Evolutionary conservation across 2,113 vertebrate genomes (phyloP), one percentile per base, ranked within the genome.

Genomic region (Dascyllus trimaculatus): DNA sequence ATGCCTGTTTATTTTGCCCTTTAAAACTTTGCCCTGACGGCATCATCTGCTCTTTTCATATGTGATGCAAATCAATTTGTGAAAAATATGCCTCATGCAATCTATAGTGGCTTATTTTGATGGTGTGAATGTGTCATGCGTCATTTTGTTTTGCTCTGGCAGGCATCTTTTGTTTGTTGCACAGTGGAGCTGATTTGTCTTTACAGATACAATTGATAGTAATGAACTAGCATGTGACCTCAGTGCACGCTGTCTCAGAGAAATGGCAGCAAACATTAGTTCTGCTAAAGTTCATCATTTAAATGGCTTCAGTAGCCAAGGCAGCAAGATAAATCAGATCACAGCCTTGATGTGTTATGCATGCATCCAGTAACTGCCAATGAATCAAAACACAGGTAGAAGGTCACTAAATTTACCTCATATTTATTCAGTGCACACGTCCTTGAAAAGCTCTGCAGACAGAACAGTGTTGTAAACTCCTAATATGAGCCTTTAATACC

Each of bases 351-450:
- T 90, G 82, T 86, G 86, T 86, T 90, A 88, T 85, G 91, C 91
- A 89, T 94, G 88, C 84, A 85, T 89, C 85, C 78, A 78, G 85
- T 88, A 86, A 88, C 85, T 90, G 87, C 85, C 85, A 88, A 87
- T 92, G 91, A 92, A 92, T 93, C 93, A 93, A 92, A 93, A 92
- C 80, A 86, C 84, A 85, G 89, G 87, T 93, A 90, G 92, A 94
- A 94, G 94, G 93, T 94, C 93, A 92, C 80, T 76, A 76, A 85
- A 90, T 93, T 82, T 88, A 80, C 77, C 85, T 91, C 82, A 86
- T 93, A 89, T 93, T 93, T 94, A 93, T 95, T 93, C 92, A 92
- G 58, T 83, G 58, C 79, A 84, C 85, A 80, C 64, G 90, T 89
- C 91, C 90, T 92, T 94, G 92, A 91, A 86, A 91, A 84, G 52